Percentiles rank a stretch among this genome's conserved stretches.
Conservation (phyloP, 2,888 invertebrate genomes). For the Synanthedon tipuliformis region DNA sequence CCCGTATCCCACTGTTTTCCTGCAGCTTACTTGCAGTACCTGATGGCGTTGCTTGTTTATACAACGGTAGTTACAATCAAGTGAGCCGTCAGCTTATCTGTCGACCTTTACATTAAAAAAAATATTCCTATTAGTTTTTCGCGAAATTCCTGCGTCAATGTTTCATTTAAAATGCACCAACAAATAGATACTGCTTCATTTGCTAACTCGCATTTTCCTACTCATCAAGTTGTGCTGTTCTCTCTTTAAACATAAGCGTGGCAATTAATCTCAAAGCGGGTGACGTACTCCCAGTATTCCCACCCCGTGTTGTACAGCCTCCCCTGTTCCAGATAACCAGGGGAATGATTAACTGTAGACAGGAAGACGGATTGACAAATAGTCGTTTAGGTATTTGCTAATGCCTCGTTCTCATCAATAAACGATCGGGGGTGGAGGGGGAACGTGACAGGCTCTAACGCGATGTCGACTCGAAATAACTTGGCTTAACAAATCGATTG, state of each 20-base stretch:
- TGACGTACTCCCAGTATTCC: slow-evolving; percentile 45
- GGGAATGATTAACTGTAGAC: slow-evolving; percentile 66
- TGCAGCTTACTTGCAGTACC: no score
- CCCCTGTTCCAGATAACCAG: slow-evolving; percentile 35
- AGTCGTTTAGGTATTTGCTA: slow-evolving; percentile 68
- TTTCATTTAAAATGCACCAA: neutral
- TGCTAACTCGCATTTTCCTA: slow-evolving; percentile 31
- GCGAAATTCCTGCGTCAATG: slow-evolving; percentile 4
- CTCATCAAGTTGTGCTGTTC: slow-evolving; percentile 30
- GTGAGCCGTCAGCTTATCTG: no score
- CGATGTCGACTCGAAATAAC: slow-evolving; percentile 19
- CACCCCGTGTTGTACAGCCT: slow-evolving; percentile 12
- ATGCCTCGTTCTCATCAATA: slow-evolving; percentile 61
- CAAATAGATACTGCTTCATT: slow-evolving; percentile 15
- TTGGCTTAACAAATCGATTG: slow-evolving; percentile 26
- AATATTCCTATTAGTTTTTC: neutral
- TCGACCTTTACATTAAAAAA: neutral
- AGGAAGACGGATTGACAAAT: slow-evolving; percentile 69
- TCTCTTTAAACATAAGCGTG: slow-evolving; percentile 47
- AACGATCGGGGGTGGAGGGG: slow-evolving; percentile 28
- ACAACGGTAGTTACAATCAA: neutral
- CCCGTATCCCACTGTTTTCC: no score
- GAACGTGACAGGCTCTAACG: slow-evolving; percentile 16
- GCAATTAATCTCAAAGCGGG: slow-evolving; percentile 64
- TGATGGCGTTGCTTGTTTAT: neutral